These are phyloP conservation scores for Eulemur albifrons DNA, from an alignment of 2,797 vertebrate species.

Conservation along the genomic window DNA sequence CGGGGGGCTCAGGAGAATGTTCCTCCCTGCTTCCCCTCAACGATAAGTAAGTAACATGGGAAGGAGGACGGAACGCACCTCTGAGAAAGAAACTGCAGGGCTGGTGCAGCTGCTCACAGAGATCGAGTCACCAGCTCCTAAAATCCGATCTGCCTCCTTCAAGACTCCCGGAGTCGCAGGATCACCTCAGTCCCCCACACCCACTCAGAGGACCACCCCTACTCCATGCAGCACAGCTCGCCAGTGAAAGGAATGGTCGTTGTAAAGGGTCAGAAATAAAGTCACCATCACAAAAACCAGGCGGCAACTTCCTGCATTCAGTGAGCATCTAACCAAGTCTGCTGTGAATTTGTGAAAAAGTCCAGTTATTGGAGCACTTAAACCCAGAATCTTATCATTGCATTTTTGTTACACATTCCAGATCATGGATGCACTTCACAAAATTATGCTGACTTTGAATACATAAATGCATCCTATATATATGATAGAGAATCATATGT, in stretches of 20 bases:
- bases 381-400: not conserved
- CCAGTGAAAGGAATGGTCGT: not conserved
- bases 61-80: not conserved
- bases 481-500: not conserved
- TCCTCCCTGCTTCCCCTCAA: not conserved
- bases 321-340: not conserved
- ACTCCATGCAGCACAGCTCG: too few relatives aligned
- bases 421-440: not conserved
- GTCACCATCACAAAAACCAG: not conserved
- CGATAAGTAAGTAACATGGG: not conserved
- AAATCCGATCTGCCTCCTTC: not conserved
- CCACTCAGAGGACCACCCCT: rapidly evolving
- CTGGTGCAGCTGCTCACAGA: too few relatives aligned
- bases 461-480: not conserved
- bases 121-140: not conserved
- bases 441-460: not conserved
- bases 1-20: not conserved
- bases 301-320: not conserved
- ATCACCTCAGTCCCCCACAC: not conserved
- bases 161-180: not conserved
- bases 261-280: not conserved
- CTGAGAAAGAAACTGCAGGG: not conserved
- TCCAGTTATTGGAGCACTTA: not conserved
- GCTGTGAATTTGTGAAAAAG: not conserved
- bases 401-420: not conserved